phyloP scores from a whole-genome alignment of 2,888 invertebrate species.

The Scaptomyza parva region DNA sequence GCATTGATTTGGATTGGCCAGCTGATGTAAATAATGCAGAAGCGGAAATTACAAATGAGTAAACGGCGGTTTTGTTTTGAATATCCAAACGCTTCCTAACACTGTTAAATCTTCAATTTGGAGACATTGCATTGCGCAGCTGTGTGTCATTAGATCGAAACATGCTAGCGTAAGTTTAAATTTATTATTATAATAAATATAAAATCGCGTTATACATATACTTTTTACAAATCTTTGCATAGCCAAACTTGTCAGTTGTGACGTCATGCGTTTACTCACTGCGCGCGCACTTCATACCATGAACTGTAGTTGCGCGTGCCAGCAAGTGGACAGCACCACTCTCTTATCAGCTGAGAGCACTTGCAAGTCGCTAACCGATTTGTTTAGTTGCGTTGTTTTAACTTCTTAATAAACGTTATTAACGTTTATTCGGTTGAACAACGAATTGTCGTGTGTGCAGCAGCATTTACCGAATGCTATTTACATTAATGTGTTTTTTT shows the following conservation, averaged over 20 bases:
- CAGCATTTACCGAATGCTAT: neutral
- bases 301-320: slow-evolving; percentile 8
- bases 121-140: neutral
- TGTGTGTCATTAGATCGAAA: neutral
- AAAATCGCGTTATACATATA: too few relatives aligned
- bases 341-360: slow-evolving; percentile 56
- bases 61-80: slow-evolving; percentile 11
- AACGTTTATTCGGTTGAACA: slow-evolving; percentile 1
- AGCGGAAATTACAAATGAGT: slow-evolving; percentile 18
- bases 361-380: slow-evolving; percentile 36
- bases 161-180: too few relatives aligned
- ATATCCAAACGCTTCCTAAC: slow-evolving; percentile 1
- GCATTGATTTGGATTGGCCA: slow-evolving; percentile 92
- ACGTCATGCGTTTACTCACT: slow-evolving; percentile 13
- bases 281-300: slow-evolving; percentile 3
- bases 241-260: slow-evolving; percentile 11
- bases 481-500: slow-evolving; percentile 3
- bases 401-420: slow-evolving; percentile 17
- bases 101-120: slow-evolving; percentile 5
- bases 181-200: too few relatives aligned
- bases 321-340: slow-evolving; percentile 46
- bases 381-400: slow-evolving; percentile 51
- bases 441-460: slow-evolving; percentile 3
- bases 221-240: neutral
- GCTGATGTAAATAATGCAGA: slow-evolving; percentile 74